Base-by-base conservation (phyloP, 2,113 vertebrate genomes). In the Heterotilapia buettikoferi region DNA sequence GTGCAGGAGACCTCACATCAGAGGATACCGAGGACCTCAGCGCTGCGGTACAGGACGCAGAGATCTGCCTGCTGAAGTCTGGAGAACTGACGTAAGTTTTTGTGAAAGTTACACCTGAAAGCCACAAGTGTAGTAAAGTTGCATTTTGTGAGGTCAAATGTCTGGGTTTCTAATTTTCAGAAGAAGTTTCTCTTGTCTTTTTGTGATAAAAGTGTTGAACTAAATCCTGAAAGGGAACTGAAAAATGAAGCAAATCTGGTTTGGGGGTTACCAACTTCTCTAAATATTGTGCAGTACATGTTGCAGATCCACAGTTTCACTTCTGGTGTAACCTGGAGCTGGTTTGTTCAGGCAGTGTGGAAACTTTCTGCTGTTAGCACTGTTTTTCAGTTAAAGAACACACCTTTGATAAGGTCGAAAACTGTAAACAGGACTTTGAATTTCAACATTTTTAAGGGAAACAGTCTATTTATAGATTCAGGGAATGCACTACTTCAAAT, bases 71-170 rank as follows among this genome's bases (percentile, higher is more conserved):
- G 93, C 95, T 99, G 80, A 98, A 97, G 93, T 97, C 97, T 3
- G 98, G 98, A 93, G 98, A 99, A 83, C 95, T 98, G 76, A 99
- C 98, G 98, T 99, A 93, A 97, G 98, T 95, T 76, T 89, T 6
- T 71, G 40, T 73, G 19, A 78, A 45, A 53, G n/a, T 68, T 79
- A 26, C 43, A 11, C 14, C 40, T n/a, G 12, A 71, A 86, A 59
- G 56, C 14, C 21, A 33, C 2, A 14, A 56, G 31, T 9, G 16
- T 16, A 10, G 21, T 14, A 40, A 14, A 59, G 38, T 33, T 21
- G 4, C 33, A 52, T 47, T 82, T 81, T n/a, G 50, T 13, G 9
- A 3, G 12, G 50, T 82, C 57, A 61, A 38, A 54, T 14, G 47
- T 9, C 84, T 53, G 7, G 18, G 10, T 16, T 29, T 80, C 4